Evolutionary conservation across 35 echinoderm and acorn worm species (phyloP).

Genomic region (Heliocidaris tuberculata): DNA sequence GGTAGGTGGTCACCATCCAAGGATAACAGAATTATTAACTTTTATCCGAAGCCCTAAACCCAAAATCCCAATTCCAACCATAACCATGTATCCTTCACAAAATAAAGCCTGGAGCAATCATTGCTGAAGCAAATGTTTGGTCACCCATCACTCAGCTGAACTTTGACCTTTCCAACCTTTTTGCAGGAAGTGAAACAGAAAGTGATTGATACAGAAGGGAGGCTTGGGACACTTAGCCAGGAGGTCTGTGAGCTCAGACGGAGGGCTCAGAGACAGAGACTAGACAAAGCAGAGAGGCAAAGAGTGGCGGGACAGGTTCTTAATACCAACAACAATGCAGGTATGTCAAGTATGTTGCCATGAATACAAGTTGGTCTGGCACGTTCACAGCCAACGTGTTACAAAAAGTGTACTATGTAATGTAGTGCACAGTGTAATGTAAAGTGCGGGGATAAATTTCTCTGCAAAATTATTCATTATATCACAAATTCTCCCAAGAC

Average conservation of each 20-base stretch:
- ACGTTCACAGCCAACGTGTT: background rate
- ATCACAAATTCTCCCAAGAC: too few relatives aligned
- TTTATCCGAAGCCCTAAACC: too few relatives aligned
- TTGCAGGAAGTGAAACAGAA: constrained; percentile 43
- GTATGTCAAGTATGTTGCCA: background rate
- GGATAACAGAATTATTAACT: too few relatives aligned
- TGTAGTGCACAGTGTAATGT: too few relatives aligned
- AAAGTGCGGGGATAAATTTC: too few relatives aligned
- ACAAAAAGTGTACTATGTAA: too few relatives aligned
- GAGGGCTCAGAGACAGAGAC: constrained; percentile 49
- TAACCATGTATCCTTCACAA: too few relatives aligned
- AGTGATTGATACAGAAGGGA: constrained; percentile 42
- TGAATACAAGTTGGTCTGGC: background rate
- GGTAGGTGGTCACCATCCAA: too few relatives aligned
- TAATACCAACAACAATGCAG: constrained; percentile 49
- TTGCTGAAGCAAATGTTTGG: too few relatives aligned
- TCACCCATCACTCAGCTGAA: background rate
- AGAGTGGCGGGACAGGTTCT: constrained; percentile 3
- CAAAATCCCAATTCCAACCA: too few relatives aligned
- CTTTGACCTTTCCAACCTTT: background rate
- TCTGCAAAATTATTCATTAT: too few relatives aligned
- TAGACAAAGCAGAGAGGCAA: background rate
- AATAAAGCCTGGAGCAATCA: too few relatives aligned
- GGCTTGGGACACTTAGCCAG: constrained; percentile 16
- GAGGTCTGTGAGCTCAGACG: constrained; percentile 43